A percentile compares a stretch with the other conserved stretches of the same genome.
These are phyloP conservation scores for Carassius gibelio DNA, from an alignment of 2,113 vertebrate genomes.

Conservation along the genomic window DNA sequence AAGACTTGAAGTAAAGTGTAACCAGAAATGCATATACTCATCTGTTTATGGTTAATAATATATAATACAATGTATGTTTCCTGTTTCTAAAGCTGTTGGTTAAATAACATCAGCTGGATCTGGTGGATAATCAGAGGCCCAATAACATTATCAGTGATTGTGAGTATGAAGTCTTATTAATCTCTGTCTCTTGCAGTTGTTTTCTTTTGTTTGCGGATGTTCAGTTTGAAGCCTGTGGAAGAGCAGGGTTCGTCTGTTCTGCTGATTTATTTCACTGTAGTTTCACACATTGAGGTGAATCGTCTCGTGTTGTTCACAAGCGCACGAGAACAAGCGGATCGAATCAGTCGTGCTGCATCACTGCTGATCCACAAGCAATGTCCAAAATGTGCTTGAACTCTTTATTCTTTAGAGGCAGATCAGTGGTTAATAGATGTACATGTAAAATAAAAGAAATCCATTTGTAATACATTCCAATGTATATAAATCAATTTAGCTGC, in stretches of 20 bases:
- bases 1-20: too few species aligned
- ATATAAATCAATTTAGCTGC: too few species aligned
- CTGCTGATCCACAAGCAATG: too few species aligned
- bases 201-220: not conserved
- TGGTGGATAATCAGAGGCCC: conserved; percentile 97
- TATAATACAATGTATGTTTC: not conserved
- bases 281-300: too few species aligned
- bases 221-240: not conserved
- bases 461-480: too few species aligned
- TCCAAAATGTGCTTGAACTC: not conserved
- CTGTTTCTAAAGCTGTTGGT: conserved; percentile 84
- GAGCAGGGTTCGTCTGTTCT: not conserved
- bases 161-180: conserved; percentile 72
- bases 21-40: too few species aligned
- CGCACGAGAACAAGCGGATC: not conserved
- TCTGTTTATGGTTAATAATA: too few species aligned
- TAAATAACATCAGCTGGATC: conserved; percentile 79
- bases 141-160: conserved; percentile 82
- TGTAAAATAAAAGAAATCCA: too few species aligned
- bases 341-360: not conserved
- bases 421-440: not conserved
- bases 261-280: not conserved
- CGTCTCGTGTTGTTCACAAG: conserved; percentile 23
- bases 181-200: not conserved
- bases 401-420: not conserved